Base-by-base conservation (phyloP, 2,113 vertebrate species). In the Acanthochromis polyacanthus region DNA sequence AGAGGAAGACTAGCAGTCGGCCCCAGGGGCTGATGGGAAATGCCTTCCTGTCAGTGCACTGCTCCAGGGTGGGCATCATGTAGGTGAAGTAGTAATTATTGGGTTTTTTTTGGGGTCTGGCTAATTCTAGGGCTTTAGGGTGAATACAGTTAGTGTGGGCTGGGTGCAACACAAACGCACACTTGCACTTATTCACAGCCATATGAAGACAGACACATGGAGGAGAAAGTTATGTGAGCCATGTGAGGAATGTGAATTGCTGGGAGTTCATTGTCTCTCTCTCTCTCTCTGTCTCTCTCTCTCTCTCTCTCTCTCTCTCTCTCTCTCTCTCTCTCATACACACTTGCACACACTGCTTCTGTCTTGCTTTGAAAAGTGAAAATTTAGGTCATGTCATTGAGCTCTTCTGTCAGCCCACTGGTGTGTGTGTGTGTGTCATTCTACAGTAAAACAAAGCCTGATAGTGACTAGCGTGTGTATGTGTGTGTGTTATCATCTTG, bases 161-260 rank as follows among this genome's bases (percentile, higher is more conserved):
- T 40, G 57, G 65, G 56, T 78, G 58, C 58, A 14, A 15, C 40
- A 15, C 12, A 61, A 46, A 59, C n/a, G 66, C 12, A 28, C 46
- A 45, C 23, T 55, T n/a, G 19, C 56, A 56, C 32, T 40, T 5
- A 43, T 51, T 50, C 36, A 59, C 16, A 69, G 32, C 58, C 22
- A 23, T 63, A 61, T 57, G 36, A 25, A 52, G n/a, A 57, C 76
- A 25, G 46, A 51, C 28, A 67, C 46, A 30, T 10, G 23, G 20
- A 66, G 72, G 56, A 79, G 48, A 74, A 68, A 87, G 82, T 70
- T 89, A 88, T 91, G 85, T 77, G 32, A 88, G 58, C 79, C 66
- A 92, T 88, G 71, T n/a, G 15, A 76, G 66, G 88, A 93, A 93
- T 91, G 87, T 84, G 50, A 69, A 82, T 71, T 64, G 68, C 5